Evolutionary conservation across 2,113 vertebrate species (phyloP).

Genomic region (Suncus etruscus): DNA sequence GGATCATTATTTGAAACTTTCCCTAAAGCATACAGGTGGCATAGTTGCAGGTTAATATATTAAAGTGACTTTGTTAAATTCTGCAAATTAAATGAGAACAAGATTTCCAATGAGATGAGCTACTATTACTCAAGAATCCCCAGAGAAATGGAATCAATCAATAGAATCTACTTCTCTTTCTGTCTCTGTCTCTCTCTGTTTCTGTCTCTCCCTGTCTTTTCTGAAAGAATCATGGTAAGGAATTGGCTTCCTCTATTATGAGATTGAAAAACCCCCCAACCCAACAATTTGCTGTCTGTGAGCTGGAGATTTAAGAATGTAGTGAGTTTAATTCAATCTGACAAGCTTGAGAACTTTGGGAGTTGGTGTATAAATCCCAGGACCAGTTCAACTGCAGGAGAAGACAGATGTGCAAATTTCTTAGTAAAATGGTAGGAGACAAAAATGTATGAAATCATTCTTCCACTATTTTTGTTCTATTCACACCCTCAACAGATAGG

Average conservation of each 20-base stretch:
- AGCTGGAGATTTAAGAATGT: not conserved
- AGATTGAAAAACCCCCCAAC: not conserved
- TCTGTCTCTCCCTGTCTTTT: not conserved
- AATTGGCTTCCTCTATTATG: not conserved
- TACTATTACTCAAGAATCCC: too few relatives aligned
- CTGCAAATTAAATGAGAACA: slow-evolving; percentile 48
- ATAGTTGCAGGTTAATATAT: slow-evolving; percentile 58
- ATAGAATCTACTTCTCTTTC: not conserved
- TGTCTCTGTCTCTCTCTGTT: not conserved
- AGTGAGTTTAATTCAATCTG: not conserved
- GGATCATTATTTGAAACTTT: slow-evolving; percentile 70
- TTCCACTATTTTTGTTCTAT: not conserved
- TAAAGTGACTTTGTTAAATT: slow-evolving; percentile 71
- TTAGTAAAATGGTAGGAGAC: not conserved
- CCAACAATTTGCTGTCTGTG: not conserved
- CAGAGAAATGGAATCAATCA: not conserved
- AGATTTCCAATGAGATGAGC: slow-evolving; percentile 58
- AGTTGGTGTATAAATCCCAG: not conserved
- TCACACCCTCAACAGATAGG: not conserved
- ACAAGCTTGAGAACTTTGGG: not conserved
- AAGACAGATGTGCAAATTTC: not conserved
- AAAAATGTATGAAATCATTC: not conserved
- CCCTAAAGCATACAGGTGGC: slow-evolving; percentile 65
- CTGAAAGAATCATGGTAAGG: not conserved
- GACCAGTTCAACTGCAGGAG: not conserved